These are phyloP conservation scores for Notarius quadriscutis DNA, from an alignment of 2,113 vertebrate genomes.

Conservation along the genomic window DNA sequence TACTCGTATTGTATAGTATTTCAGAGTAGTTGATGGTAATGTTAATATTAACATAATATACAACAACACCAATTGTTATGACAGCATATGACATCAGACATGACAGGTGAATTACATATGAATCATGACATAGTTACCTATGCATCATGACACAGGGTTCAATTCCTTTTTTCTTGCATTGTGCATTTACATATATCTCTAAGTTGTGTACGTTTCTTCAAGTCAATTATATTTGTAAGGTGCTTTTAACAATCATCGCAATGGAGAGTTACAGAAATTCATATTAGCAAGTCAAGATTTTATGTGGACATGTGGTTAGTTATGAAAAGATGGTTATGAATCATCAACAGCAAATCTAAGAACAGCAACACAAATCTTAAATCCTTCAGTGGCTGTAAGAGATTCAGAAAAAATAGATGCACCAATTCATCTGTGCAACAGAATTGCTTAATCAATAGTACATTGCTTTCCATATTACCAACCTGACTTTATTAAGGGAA, in stretches of 20 bases:
- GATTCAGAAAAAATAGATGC: neutral
- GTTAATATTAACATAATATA: neutral
- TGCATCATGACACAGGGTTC: neutral
- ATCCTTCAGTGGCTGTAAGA: neutral
- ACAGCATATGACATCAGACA: neutral
- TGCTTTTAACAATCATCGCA: neutral
- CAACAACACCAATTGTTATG: neutral
- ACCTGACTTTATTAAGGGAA: slow-evolving; percentile 6
- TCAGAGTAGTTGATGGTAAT: neutral
- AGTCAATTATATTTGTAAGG: neutral
- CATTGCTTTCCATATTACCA: neutral
- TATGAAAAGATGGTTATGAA: neutral
- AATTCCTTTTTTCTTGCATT: neutral
- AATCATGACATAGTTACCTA: neutral
- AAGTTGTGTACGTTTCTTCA: neutral
- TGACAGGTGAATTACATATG: neutral
- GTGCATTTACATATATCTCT: neutral
- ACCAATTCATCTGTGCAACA: neutral
- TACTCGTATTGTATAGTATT: neutral
- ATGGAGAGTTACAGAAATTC: no score
- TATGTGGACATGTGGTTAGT: neutral
- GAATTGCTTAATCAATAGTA: neutral
- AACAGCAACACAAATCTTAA: neutral
- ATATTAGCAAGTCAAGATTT: neutral
- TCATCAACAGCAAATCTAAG: neutral